Evolutionary conservation across 1,140 invertebrate species (phyloP).

Genomic region (Cotesia chilonis): DNA sequence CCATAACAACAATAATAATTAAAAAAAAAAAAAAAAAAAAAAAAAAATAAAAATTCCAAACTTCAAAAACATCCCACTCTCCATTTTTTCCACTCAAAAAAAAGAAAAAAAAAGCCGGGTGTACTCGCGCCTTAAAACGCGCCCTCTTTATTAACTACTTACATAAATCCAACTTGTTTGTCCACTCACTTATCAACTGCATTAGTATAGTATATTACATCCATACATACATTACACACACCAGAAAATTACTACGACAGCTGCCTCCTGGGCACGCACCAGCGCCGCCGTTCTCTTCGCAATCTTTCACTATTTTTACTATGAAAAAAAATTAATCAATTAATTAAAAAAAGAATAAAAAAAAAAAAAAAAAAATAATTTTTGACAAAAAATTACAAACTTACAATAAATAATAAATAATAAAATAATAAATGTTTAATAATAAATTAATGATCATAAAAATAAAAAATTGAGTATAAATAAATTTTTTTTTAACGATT

Average conservation of each 20-base stretch:
- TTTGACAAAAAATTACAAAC: too few relatives aligned
- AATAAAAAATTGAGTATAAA: not conserved
- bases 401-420: not conserved
- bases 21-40: too few relatives aligned
- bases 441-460: not conserved
- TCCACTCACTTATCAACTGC: not conserved
- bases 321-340: not conserved
- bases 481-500: not conserved
- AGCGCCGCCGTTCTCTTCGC: constrained; percentile 20
- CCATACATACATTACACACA: too few relatives aligned
- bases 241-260: not conserved
- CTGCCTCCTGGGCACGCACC: constrained; percentile 27
- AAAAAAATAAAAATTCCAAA: too few relatives aligned
- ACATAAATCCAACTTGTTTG: not conserved
- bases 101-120: constrained; percentile 11
- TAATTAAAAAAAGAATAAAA: not conserved
- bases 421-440: not conserved
- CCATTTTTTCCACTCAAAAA: not conserved
- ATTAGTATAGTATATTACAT: too few relatives aligned
- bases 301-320: not conserved
- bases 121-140: constrained; percentile 18
- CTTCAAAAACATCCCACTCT: not conserved
- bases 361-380: not conserved
- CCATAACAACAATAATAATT: not conserved
- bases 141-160: constrained; percentile 15